Evolutionary conservation across 2,888 invertebrate species (phyloP).

Genomic region (Agonopterix heracliana): DNA sequence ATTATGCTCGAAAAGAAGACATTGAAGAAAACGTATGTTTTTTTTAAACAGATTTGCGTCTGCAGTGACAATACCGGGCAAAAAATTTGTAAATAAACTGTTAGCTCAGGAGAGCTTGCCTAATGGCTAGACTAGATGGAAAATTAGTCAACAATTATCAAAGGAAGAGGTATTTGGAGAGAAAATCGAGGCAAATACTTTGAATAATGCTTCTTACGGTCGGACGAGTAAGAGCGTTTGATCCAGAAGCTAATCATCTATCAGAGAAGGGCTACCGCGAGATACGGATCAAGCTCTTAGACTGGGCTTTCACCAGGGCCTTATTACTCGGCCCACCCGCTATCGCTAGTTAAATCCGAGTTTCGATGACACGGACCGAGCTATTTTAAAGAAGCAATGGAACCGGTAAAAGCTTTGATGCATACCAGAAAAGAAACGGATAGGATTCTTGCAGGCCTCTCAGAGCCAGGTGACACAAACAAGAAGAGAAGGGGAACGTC

Average conservation of each 20-base stretch:
- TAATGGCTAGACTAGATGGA: slow-evolving; percentile 3
- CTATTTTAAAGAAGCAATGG: slow-evolving; percentile 9
- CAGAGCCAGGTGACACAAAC: slow-evolving; percentile 6
- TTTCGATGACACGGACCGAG: slow-evolving; percentile 12
- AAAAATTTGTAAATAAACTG: too few species aligned
- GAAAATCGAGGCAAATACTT: slow-evolving; percentile 3
- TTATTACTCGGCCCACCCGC: slow-evolving; percentile 13
- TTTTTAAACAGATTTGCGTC: too few species aligned
- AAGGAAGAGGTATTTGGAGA: slow-evolving; percentile 10
- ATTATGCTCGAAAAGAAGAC: too few species aligned
- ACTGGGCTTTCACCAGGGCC: slow-evolving; percentile 8
- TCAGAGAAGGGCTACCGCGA: slow-evolving; percentile 10
- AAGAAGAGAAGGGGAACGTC: not conserved
- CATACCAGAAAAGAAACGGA: slow-evolving; percentile 11
- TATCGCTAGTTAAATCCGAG: slow-evolving; percentile 10
- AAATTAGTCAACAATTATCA: slow-evolving; percentile 4
- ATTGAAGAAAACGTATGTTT: too few species aligned
- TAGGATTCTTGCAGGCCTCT: slow-evolving; percentile 7
- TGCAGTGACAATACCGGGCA: too few species aligned
- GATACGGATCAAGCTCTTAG: not conserved
- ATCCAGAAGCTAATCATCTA: slow-evolving; percentile 9
- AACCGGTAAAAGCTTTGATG: not conserved
- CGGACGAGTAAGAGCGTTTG: slow-evolving; percentile 8
- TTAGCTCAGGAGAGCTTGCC: not conserved
- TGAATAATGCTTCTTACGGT: slow-evolving; percentile 14